A percentile compares a stretch with the other conserved stretches of the same genome.
These are phyloP conservation scores for Ruditapes philippinarum DNA, from an alignment of 1,140 invertebrate genomes.

Conservation along the genomic window DNA sequence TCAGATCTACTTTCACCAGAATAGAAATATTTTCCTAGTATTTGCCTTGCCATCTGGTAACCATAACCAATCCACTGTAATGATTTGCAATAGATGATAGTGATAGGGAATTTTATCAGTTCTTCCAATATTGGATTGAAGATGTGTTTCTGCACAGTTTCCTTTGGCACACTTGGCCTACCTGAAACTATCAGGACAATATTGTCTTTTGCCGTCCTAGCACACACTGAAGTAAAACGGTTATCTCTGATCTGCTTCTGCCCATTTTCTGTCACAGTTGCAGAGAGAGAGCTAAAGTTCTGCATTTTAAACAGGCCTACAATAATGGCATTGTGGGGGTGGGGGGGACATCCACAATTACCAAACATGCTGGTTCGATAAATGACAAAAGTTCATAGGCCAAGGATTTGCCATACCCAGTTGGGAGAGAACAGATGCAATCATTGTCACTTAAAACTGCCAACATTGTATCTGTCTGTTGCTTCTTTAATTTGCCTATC, in stretches of 20 bases:
- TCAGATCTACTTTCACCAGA: neutral
- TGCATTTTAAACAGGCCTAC: constrained; percentile 1
- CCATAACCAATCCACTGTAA: constrained; percentile 53
- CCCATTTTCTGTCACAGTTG: constrained; percentile 19
- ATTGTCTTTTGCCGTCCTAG: constrained; percentile 24
- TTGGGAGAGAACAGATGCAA: too few species aligned
- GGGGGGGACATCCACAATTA: constrained; percentile 4
- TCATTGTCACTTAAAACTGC: too few species aligned
- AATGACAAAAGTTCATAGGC: constrained; percentile 33
- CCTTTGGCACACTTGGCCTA: constrained; percentile 14
- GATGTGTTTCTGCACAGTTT: too few species aligned
- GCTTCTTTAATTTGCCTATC: too few species aligned
- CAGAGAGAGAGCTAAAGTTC: constrained; percentile 27
- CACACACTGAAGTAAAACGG: constrained; percentile 2
- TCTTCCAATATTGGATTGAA: constrained; percentile 6
- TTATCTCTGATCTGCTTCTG: neutral
- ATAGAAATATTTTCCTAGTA: constrained; percentile 22
- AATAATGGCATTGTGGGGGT: constrained; percentile 21
- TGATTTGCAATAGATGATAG: constrained; percentile 33
- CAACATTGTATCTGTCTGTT: too few species aligned
- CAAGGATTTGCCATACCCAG: too few species aligned
- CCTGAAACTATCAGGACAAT: constrained; percentile 1
- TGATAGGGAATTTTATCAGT: neutral
- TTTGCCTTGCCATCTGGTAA: constrained; percentile 36
- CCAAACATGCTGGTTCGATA: neutral